A percentile compares a stretch with the other conserved stretches of the same genome.
These are phyloP conservation scores for Amblyopsis hoosieri DNA, from an alignment of 2,797 vertebrate species.

Conservation along the genomic window DNA sequence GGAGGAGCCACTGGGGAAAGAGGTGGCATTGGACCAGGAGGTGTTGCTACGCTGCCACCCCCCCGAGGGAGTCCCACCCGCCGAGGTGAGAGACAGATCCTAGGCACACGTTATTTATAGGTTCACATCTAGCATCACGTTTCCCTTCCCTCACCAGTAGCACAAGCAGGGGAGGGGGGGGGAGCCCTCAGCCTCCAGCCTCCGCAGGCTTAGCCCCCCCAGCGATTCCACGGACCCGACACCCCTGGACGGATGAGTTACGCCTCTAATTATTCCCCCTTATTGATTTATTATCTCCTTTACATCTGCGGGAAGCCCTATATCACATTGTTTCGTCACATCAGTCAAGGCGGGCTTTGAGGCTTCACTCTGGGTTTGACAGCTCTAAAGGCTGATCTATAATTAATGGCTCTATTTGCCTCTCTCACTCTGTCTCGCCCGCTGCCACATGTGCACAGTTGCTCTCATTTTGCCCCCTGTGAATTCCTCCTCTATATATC, in stretches of 20 bases:
- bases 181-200: conserved; percentile 35
- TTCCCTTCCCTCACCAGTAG: conserved; percentile 58
- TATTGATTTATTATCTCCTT: conserved; percentile 76
- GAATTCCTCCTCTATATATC: neutral
- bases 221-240: conserved; percentile 32
- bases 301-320: conserved; percentile 67
- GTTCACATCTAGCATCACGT: conserved; percentile 46
- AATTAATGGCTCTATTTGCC: conserved; percentile 76
- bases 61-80: conserved; percentile 92
- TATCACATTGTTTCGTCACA: conserved; percentile 69
- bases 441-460: conserved; percentile 7
- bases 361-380: conserved; percentile 69
- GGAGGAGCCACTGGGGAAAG: conserved; percentile 92
- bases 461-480: conserved; percentile 2
- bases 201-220: conserved; percentile 17
- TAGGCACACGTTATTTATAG: conserved; percentile 64
- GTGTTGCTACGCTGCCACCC: conserved; percentile 93
- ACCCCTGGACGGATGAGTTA: conserved; percentile 61
- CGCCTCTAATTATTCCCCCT: conserved; percentile 75
- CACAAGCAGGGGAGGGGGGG: conserved; percentile 50
- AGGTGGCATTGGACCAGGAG: conserved; percentile 95
- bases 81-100: conserved; percentile 87
- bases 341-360: conserved; percentile 70
- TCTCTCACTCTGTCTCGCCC: conserved; percentile 49
- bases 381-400: conserved; percentile 75